Conservation (phyloP, 2,797 vertebrate species). For the Typhlichthys eigenmanni region DNA sequence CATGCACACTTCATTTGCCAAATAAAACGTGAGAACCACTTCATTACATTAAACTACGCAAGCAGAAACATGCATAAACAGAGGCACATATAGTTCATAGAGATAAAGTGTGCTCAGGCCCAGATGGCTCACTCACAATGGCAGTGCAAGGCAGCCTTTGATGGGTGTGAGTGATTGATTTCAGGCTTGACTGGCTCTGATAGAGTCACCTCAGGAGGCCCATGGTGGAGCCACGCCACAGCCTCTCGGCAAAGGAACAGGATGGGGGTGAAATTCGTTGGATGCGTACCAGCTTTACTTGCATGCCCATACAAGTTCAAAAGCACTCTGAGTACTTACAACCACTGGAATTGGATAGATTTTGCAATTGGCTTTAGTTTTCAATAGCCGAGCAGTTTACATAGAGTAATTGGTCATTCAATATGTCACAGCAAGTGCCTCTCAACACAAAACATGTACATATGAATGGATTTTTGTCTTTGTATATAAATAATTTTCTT, state of each 20-base stretch:
- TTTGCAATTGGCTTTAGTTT: constrained; percentile 66
- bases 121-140: constrained; percentile 84
- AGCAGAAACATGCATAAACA: constrained; percentile 27
- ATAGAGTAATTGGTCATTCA: constrained; percentile 71
- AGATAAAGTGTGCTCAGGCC: constrained; percentile 77
- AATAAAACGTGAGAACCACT: no score
- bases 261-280: constrained; percentile 73
- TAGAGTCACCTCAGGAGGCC: constrained; percentile 85
- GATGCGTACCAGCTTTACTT: constrained; percentile 71
- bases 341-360: constrained; percentile 73
- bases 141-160: constrained; percentile 80
- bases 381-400: constrained; percentile 71
- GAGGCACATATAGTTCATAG: constrained; percentile 62
- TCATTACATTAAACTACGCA: constrained; percentile 26
- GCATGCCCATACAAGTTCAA: constrained; percentile 73
- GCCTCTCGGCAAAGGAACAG: constrained; percentile 74
- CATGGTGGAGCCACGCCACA: constrained; percentile 77
- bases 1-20: no score
- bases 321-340: constrained; percentile 66
- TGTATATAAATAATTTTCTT: constrained; percentile 29
- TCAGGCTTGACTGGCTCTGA: constrained; percentile 86
- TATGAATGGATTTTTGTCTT: constrained; percentile 45
- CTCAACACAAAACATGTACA: constrained; percentile 62
- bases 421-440: constrained; percentile 66
- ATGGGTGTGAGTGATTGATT: constrained; percentile 89